A percentile compares a stretch with the other conserved stretches of the same genome.
Evolutionary conservation across 2,888 invertebrate species (phyloP).

Genomic region (Sepiola atlantica): DNA sequence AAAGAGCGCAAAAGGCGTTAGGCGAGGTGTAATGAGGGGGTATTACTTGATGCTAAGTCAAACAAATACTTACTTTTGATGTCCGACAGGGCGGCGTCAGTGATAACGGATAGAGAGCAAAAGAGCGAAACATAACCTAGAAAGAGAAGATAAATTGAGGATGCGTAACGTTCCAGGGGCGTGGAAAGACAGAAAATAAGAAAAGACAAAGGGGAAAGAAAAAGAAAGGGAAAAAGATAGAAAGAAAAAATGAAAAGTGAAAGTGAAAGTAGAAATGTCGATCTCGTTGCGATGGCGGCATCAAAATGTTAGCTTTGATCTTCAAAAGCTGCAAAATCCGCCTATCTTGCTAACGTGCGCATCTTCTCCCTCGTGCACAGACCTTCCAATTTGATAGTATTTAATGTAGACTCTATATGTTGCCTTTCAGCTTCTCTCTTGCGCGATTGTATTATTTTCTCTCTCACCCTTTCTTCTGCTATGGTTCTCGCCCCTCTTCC

Average conservation of each 20-base stretch:
- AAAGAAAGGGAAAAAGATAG: neutral
- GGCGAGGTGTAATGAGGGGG: neutral
- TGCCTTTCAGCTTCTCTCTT: neutral
- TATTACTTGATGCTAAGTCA: constrained; percentile 19
- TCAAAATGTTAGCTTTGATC: neutral
- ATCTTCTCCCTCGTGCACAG: neutral
- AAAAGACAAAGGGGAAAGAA: neutral
- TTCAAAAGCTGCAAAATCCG: neutral
- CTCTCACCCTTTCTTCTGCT: neutral
- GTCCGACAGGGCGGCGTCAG: constrained; percentile 32
- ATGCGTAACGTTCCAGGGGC: neutral
- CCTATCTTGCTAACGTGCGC: constrained; percentile 7
- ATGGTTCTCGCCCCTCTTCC: neutral
- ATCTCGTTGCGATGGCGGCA: neutral
- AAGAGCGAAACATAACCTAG: neutral
- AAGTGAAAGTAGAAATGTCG: constrained; percentile 2
- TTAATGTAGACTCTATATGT: neutral
- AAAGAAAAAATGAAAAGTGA: neutral
- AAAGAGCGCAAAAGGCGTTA: no score
- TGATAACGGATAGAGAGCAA: constrained; percentile 22
- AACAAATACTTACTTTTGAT: neutral
- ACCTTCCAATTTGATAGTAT: neutral
- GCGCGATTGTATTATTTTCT: neutral
- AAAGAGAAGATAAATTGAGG: neutral
- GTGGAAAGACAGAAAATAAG: neutral